Percentiles rank a stretch among this genome's conserved stretches.
Evolutionary conservation across 2,113 vertebrate genomes (phyloP).

Genomic region (Apistogramma diplotaenia): DNA sequence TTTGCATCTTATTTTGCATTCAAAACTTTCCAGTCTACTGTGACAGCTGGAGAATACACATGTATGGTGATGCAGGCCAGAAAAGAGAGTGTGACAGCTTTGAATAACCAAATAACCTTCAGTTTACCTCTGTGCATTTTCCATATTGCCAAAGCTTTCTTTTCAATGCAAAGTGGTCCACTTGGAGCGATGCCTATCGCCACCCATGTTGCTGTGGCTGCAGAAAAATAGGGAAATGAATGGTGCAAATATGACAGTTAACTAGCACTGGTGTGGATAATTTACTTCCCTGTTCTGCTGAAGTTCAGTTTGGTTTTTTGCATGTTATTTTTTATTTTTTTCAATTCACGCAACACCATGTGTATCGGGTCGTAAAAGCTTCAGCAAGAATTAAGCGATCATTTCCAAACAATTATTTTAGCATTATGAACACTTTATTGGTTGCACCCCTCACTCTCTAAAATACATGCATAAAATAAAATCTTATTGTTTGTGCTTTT

Average conservation of each 20-base stretch:
- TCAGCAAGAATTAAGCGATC: neutral
- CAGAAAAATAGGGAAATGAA: conserved; percentile 73
- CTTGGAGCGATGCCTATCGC: conserved; percentile 63
- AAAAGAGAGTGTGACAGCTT: conserved; percentile 62
- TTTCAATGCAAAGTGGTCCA: conserved; percentile 72
- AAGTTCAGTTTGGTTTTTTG: conserved; percentile 49
- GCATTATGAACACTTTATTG: neutral
- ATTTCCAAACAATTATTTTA: neutral
- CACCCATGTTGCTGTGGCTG: conserved; percentile 16
- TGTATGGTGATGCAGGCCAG: neutral
- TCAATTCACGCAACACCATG: neutral
- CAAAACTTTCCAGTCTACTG: conserved; percentile 62
- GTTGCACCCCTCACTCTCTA: neutral
- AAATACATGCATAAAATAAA: neutral
- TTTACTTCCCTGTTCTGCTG: conserved; percentile 66
- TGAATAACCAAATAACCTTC: conserved; percentile 77
- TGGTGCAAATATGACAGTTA: conserved; percentile 66
- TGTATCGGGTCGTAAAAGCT: neutral
- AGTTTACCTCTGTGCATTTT: conserved; percentile 54
- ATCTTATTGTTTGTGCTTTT: conserved; percentile 49
- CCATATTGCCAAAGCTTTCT: conserved; percentile 15
- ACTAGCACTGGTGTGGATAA: neutral
- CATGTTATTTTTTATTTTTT: conserved; percentile 28
- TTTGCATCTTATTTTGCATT: conserved; percentile 81
- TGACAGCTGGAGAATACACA: conserved; percentile 12